phyloP scores from a whole-genome alignment of 2,888 invertebrate species.

The Coenonympha glycerion region DNA sequence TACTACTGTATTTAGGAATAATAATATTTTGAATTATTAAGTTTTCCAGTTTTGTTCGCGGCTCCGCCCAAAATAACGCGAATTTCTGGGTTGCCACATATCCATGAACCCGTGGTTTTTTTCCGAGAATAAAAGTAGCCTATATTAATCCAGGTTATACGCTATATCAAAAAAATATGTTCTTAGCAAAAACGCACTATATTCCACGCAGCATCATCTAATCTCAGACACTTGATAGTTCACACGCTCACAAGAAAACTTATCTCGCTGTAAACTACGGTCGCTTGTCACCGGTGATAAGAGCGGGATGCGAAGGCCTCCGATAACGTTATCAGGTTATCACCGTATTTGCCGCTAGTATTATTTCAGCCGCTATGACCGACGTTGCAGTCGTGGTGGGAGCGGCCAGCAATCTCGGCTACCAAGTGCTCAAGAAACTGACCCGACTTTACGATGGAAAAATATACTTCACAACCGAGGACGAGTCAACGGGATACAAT shows the following conservation, averaged over 20 bases:
- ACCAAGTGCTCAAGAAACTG: constrained; percentile 59
- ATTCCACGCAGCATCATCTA: constrained; percentile 19
- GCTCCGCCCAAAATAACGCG: no score
- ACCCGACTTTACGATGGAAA: constrained; percentile 51
- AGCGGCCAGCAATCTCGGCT: constrained; percentile 64
- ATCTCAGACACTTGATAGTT: constrained; percentile 21
- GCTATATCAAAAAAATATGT: no score
- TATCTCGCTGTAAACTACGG: constrained; percentile 46
- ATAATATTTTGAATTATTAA: no score
- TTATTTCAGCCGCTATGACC: constrained; percentile 51
- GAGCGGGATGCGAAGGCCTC: constrained; percentile 51
- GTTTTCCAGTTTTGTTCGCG: no score
- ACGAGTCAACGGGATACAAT: constrained; percentile 53
- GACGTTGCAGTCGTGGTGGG: constrained; percentile 64
- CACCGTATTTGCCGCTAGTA: constrained; percentile 46
- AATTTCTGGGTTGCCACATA: no score
- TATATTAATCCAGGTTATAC: no score
- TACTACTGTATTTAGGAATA: no score
- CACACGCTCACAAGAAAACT: constrained; percentile 37
- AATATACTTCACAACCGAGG: constrained; percentile 66
- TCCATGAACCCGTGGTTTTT: no score
- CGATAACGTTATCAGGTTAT: constrained; percentile 49
- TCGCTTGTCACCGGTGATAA: constrained; percentile 49
- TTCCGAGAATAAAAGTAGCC: no score
- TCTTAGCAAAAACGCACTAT: no score